Conservation (phyloP, 2,888 invertebrate species). For the Eilema depressum region DNA sequence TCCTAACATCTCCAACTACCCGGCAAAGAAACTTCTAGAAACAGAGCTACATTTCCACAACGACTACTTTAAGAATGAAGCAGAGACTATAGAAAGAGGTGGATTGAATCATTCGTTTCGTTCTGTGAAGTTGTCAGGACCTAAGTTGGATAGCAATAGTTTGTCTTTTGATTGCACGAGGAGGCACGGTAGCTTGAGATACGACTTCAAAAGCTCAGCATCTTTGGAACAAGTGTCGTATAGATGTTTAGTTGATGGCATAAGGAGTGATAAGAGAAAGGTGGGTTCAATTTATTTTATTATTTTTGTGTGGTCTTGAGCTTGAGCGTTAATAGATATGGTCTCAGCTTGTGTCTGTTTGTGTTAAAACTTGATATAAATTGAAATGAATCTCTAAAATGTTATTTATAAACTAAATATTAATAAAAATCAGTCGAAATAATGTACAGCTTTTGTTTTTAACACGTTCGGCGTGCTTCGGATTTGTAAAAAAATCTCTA, state of each 20-base stretch:
- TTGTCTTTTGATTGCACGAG: conserved; percentile 67
- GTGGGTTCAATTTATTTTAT: conserved; percentile 47
- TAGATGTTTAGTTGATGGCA: conserved; percentile 65
- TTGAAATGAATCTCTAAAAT: no score
- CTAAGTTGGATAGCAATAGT: conserved; percentile 63
- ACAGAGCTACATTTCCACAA: conserved; percentile 73
- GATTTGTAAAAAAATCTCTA: no score
- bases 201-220: conserved; percentile 69
- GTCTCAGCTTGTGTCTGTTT: background rate
- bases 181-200: conserved; percentile 65
- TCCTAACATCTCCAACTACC: conserved; percentile 67
- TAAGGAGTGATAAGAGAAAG: conserved; percentile 68
- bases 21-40: conserved; percentile 49
- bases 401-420: no score
- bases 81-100: conserved; percentile 58
- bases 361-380: no score
- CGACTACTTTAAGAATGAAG: conserved; percentile 75
- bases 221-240: conserved; percentile 76
- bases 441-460: no score
- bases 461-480: no score
- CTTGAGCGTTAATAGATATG: no score
- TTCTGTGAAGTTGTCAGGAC: conserved; percentile 65
- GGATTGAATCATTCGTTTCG: conserved; percentile 70
- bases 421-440: no score
- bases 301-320: background rate